Percentiles rank a stretch among this genome's conserved stretches.
phyloP scores from a whole-genome alignment of 37 sponge, comb jelly and placozoan genomes.

The Oopsacas minuta region DNA sequence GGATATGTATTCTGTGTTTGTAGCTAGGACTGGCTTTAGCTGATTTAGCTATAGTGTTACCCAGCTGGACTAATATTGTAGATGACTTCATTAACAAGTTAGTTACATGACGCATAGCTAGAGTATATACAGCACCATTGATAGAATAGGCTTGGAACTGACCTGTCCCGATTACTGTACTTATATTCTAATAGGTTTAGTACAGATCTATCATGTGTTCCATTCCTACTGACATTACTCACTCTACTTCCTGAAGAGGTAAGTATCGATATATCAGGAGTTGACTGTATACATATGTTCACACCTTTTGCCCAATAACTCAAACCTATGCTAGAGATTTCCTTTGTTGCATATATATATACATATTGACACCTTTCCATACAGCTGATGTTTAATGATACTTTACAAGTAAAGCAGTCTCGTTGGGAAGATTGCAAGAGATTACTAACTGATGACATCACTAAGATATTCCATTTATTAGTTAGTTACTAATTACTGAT shows the following conservation, averaged over 20 bases:
- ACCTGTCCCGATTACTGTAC: no score
- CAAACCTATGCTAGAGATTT: neutral
- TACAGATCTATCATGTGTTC: neutral
- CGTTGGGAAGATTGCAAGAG: constrained; percentile 7
- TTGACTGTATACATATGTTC: no score
- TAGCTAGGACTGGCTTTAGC: neutral
- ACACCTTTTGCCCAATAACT: no score
- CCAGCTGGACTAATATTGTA: neutral
- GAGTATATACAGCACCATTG: neutral
- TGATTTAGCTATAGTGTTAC: neutral
- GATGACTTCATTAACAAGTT: constrained; percentile 9
- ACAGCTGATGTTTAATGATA: neutral
- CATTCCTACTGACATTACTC: neutral
- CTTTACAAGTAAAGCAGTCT: neutral
- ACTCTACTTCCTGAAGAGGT: constrained; percentile 6
- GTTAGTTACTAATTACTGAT: neutral
- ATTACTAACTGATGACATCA: neutral
- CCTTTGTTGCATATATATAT: neutral
- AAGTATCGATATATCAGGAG: neutral
- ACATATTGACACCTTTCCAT: neutral
- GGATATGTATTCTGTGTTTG: neutral
- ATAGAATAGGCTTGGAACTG: neutral
- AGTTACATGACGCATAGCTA: neutral
- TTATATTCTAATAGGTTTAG: neutral
- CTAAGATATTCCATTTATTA: constrained; percentile 12